Percentiles rank a stretch among this genome's conserved stretches.
Evolutionary conservation across 2,797 vertebrate species (phyloP).

Genomic region (Liparis tanakae): DNA sequence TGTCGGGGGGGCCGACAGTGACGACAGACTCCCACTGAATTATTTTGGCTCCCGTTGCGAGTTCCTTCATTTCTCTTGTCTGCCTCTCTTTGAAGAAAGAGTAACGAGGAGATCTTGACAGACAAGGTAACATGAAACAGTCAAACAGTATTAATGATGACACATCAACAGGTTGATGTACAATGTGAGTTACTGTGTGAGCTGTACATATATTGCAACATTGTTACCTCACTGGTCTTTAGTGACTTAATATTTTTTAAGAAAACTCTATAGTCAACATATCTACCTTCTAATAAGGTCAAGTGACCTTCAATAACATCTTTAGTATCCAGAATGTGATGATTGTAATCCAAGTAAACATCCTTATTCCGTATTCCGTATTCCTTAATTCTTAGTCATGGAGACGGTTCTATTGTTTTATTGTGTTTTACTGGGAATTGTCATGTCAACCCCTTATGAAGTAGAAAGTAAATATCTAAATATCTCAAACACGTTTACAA

Average conservation of each 20-base stretch:
- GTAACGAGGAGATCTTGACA: slow-evolving; percentile 18
- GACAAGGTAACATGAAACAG: slow-evolving; percentile 41
- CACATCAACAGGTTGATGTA: slow-evolving; percentile 9
- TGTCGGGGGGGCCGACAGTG: background rate
- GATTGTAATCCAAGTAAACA: background rate
- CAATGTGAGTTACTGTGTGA: slow-evolving; percentile 1
- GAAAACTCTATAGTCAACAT: background rate
- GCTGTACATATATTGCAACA: background rate
- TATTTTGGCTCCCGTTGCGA: background rate
- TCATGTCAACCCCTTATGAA: background rate
- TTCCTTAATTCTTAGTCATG: too few species aligned
- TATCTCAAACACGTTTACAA: background rate
- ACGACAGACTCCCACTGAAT: background rate
- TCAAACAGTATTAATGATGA: slow-evolving; percentile 32
- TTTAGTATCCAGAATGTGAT: background rate
- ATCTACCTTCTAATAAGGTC: background rate
- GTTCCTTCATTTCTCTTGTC: slow-evolving; percentile 9
- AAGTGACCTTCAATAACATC: background rate
- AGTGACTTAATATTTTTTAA: background rate
- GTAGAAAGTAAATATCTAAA: background rate
- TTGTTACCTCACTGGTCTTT: too few species aligned
- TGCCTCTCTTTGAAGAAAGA: slow-evolving; percentile 15
- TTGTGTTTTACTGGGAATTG: slow-evolving; percentile 7
- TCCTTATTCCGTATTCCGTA: background rate
- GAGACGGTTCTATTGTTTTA: background rate